These are phyloP conservation scores for Eupelmus urozonus DNA, from an alignment of 2,888 invertebrate species.

Conservation along the genomic window DNA sequence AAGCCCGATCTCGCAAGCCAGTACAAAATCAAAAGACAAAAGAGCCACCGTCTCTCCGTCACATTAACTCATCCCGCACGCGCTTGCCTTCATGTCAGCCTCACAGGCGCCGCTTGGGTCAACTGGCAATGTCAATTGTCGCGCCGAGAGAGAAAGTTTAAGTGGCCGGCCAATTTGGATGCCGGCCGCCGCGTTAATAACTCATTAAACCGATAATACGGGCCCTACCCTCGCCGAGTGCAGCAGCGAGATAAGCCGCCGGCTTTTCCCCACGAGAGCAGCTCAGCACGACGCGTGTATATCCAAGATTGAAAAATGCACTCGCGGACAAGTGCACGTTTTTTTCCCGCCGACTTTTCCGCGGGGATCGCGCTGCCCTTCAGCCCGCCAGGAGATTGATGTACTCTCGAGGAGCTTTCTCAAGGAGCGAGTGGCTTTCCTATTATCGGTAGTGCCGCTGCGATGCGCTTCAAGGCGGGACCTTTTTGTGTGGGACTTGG, in stretches of 20 bases:
- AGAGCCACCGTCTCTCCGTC: background rate
- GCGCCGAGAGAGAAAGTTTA: slow-evolving; percentile 57
- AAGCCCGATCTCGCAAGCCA: too few relatives aligned
- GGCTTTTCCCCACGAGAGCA: background rate
- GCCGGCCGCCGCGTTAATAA: slow-evolving; percentile 63
- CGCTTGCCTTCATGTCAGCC: background rate
- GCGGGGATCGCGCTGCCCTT: too few relatives aligned
- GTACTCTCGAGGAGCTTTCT: slow-evolving; percentile 4
- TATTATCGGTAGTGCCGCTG: slow-evolving; percentile 21
- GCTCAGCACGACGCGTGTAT: background rate
- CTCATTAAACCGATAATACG: slow-evolving; percentile 65
- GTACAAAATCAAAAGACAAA: background rate
- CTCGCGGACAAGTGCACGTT: slow-evolving; percentile 9
- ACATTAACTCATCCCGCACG: background rate
- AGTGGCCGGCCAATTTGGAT: slow-evolving; percentile 65
- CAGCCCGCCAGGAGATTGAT: slow-evolving; percentile 43
- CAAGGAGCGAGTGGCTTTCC: background rate
- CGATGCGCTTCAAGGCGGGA: background rate
- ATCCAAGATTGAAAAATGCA: slow-evolving; percentile 45
- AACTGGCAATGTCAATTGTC: slow-evolving; percentile 76
- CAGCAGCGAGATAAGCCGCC: too few relatives aligned
- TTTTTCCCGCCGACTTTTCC: background rate
- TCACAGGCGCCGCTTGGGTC: slow-evolving; percentile 66
- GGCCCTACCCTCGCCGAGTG: slow-evolving; percentile 39
- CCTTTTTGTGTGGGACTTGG: background rate